phyloP scores from a whole-genome alignment of 1,140 invertebrate species.

The Doryteuthis pealeii region DNA sequence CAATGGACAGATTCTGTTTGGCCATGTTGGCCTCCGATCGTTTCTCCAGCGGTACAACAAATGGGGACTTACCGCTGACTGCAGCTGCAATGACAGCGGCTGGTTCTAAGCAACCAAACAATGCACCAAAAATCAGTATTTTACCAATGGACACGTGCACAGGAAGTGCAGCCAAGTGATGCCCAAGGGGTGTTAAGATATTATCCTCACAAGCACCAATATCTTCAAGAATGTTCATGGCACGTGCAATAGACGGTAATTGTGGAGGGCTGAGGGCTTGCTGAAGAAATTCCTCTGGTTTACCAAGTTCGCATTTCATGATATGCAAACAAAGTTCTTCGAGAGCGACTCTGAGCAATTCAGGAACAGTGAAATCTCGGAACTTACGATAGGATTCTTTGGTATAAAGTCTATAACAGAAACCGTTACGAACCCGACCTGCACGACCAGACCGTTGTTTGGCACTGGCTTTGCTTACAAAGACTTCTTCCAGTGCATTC shows the following conservation, averaged over 20 bases:
- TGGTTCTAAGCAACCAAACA: conserved; percentile 55
- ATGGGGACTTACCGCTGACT: conserved; percentile 56
- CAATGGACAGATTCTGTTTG: conserved; percentile 39
- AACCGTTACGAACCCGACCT: conserved; percentile 76
- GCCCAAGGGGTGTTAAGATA: conserved; percentile 81
- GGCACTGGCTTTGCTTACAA: conserved; percentile 90
- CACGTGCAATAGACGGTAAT: conserved; percentile 34
- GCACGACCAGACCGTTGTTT: conserved; percentile 90
- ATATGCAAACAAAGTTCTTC: conserved; percentile 56
- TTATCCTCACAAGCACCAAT: conserved; percentile 45
- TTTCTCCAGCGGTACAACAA: conserved; percentile 51
- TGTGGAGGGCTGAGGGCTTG: conserved; percentile 49
- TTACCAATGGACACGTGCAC: conserved; percentile 94
- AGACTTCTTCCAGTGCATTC: conserved; percentile 64
- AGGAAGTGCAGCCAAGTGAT: conserved; percentile 82
- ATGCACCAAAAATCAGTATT: conserved; percentile 75
- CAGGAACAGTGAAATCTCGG: conserved; percentile 44
- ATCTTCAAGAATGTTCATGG: conserved; percentile 47
- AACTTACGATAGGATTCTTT: conserved; percentile 34
- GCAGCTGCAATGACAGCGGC: conserved; percentile 54
- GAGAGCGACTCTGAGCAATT: conserved; percentile 52
- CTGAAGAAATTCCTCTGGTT: conserved; percentile 46
- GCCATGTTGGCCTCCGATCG: conserved; percentile 44
- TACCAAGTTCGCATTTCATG: conserved; percentile 56
- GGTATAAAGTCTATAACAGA: conserved; percentile 74